Evolutionary conservation across 2,113 vertebrate genomes (phyloP).

Genomic region (Paramisgurnus dabryanus): DNA sequence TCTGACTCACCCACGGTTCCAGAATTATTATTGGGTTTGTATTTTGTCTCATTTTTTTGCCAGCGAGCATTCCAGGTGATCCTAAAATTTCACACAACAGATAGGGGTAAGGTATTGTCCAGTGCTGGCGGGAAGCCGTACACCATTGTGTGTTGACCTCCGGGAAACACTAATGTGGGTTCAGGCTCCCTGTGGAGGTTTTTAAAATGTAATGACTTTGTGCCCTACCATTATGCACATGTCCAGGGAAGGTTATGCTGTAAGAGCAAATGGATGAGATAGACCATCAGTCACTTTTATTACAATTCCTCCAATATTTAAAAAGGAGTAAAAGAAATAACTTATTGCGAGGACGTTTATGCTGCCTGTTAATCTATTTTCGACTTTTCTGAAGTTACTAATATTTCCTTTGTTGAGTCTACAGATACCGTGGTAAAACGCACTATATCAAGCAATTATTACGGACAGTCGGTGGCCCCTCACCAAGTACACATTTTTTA

Average conservation of each 20-base stretch:
- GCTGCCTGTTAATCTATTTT: conserved; percentile 27
- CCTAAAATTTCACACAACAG: conserved; percentile 37
- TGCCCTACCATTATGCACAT: conserved; percentile 24
- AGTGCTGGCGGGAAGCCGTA: conserved; percentile 19
- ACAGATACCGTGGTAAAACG: conserved; percentile 16
- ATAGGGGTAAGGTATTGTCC: conserved; percentile 28
- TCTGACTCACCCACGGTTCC: conserved; percentile 41
- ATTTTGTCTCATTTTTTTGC: conserved; percentile 48
- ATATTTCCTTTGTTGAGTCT: conserved; percentile 30
- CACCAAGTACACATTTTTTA: conserved; percentile 19
- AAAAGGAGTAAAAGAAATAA: conserved; percentile 28
- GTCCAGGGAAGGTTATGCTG: conserved; percentile 38
- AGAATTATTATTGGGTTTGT: conserved; percentile 43
- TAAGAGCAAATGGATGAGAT: conserved; percentile 9
- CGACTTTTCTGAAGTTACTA: conserved; percentile 2
- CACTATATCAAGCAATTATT: conserved; percentile 8
- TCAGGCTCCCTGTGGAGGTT: not conserved
- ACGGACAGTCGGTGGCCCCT: conserved; percentile 14
- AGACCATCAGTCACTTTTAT: conserved; percentile 44
- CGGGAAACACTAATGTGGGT: conserved; percentile 8
- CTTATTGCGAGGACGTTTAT: conserved; percentile 19
- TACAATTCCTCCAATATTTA: conserved; percentile 38
- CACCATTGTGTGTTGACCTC: conserved; percentile 28
- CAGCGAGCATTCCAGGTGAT: conserved; percentile 52
- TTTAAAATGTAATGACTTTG: conserved; percentile 36